These are phyloP conservation scores for Dendrolimus kikuchii DNA, from an alignment of 1,140 invertebrate genomes.

Conservation along the genomic window DNA sequence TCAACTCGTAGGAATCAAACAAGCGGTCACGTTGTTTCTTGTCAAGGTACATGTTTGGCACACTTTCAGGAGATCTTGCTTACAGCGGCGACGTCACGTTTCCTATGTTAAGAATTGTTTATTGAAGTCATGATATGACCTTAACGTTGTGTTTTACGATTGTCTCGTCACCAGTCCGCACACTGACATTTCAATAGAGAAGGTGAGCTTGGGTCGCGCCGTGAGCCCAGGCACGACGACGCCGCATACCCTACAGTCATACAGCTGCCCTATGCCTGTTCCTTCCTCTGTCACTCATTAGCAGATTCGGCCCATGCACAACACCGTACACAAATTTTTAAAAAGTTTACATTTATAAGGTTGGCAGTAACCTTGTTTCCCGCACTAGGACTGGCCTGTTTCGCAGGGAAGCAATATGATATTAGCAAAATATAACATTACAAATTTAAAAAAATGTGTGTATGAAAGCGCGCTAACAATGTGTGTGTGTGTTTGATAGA, in stretches of 20 bases:
- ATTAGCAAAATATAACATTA: too few relatives aligned
- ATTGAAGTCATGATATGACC: constrained; percentile 71
- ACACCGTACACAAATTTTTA: too few relatives aligned
- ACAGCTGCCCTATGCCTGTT: not conserved
- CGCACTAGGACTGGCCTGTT: too few relatives aligned
- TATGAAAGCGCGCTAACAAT: too few relatives aligned
- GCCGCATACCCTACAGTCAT: constrained; percentile 24
- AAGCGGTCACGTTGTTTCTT: constrained; percentile 28
- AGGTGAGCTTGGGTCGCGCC: constrained; percentile 59
- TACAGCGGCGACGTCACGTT: constrained; percentile 63
- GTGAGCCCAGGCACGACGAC: constrained; percentile 53
- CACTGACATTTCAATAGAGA: constrained; percentile 69
- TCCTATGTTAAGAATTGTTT: constrained; percentile 66
- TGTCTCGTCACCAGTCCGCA: constrained; percentile 61
- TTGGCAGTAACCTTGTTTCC: too few relatives aligned
- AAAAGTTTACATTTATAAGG: too few relatives aligned
- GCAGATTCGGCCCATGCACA: too few relatives aligned
- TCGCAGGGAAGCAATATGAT: too few relatives aligned
- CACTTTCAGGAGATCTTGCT: constrained; percentile 52
- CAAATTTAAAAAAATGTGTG: too few relatives aligned
- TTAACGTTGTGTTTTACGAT: constrained; percentile 71
- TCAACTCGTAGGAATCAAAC: constrained; percentile 7
- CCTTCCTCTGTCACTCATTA: too few relatives aligned
- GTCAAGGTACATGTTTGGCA: constrained; percentile 48
- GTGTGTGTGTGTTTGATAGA: too few relatives aligned